Evolutionary conservation across 2,113 vertebrate species (phyloP), one percentile per base, ranked within the genome.

Genomic region (Okapia johnstoni): DNA sequence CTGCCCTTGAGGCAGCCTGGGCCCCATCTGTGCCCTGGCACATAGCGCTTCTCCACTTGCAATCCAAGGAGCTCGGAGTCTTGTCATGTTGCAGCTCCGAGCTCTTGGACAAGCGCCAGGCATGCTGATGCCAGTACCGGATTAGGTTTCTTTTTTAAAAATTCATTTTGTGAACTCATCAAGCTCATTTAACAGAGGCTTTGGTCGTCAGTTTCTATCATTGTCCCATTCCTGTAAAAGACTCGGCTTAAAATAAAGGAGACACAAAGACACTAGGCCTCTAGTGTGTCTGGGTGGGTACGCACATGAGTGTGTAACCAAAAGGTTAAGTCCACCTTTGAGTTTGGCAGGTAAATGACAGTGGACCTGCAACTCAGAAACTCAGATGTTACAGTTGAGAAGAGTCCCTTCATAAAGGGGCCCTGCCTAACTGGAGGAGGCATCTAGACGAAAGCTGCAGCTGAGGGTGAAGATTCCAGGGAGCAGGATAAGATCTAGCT

Each of bases 121-220:
- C 80, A 26, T 85, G 88, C 97, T 90, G 90, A 89, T 98, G 96
- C 97, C 97, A 98, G 85, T 94, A 96, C 97, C 40, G 46, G 97
- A 96, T 97, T 97, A 96, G 77, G 95, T 98, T 97, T 94, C 91
- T 96, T 98, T 98, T 97, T 97, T 17, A 97, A 97, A 97, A 97
- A 97, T 96, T 98, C 88, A 97, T 98, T 97, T 95, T 98, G 97
- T 97, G 97, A 96, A 97, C 97, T 98, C 98, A 98, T 96, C 97
- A 95, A 95, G 97, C 96, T 97, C 94, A 85, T 86, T 96, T 96
- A 96, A 93, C 97, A 95, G 89, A 88, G 85, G 89, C 94, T 94
- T 95, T 76, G 90, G 94, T 97, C 14, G 21, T 95, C 96, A 85
- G 76, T 88, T 96, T 95, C 91, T 95, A 25, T 97, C 96, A 95